phyloP scores from a whole-genome alignment of 2,797 vertebrate species.

The Dendrocincla fuliginosa region DNA sequence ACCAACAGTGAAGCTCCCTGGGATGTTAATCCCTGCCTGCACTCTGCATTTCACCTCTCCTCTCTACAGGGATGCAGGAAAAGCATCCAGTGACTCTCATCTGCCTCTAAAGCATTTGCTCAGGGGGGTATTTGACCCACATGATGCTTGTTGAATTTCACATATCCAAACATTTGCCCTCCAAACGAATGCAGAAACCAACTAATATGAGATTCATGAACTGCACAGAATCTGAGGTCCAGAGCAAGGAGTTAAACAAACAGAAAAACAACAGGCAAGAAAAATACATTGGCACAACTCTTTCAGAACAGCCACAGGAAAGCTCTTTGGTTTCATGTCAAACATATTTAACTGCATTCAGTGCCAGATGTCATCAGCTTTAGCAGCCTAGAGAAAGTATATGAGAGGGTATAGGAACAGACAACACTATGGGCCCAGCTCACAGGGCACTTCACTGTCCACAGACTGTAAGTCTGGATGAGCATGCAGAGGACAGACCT shows the following conservation, averaged over 20 bases:
- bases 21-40: fast-evolving
- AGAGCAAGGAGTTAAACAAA: background rate
- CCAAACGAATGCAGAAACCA: background rate
- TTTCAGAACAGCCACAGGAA: conserved; percentile 1
- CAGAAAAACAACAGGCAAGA: background rate
- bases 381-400: background rate
- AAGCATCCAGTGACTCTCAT: background rate
- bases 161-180: background rate
- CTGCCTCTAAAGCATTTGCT: background rate
- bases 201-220: background rate
- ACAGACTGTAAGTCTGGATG: background rate
- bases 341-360: background rate
- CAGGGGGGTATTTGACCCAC: background rate
- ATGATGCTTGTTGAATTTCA: background rate
- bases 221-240: background rate
- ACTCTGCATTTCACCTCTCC: background rate
- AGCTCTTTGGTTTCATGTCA: background rate
- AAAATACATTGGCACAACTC: background rate
- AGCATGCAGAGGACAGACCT: background rate
- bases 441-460: background rate
- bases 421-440: background rate
- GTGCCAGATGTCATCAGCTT: background rate
- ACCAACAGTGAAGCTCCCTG: background rate
- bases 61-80: background rate
- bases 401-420: background rate